Base-by-base conservation (phyloP, 2,797 vertebrate species). In the Crax fasciolata region DNA sequence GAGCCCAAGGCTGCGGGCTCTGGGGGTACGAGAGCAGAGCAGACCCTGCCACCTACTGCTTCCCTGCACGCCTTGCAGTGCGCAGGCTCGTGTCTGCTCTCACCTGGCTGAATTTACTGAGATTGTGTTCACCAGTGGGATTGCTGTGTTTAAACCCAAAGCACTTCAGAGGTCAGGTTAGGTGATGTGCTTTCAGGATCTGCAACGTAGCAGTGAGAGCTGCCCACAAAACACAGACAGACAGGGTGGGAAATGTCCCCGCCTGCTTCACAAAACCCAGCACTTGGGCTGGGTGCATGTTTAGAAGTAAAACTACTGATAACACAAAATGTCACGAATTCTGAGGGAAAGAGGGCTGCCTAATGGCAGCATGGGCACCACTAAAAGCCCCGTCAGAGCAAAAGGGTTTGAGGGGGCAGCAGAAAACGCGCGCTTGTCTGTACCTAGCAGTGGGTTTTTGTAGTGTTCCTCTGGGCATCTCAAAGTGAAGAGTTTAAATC, bases 1-100 rank as follows among this genome's bases (percentile, higher is more conserved):
- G 28, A 4, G 5, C 6, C 63, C 55, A 4, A 30, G 51, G 52
- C 35, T 24, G 61, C 24, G 2, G 41, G 4, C 48, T 41, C 20
- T 44, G 10, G 66, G 35, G 54, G 21, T 3, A 10, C n/a, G 0
- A 62, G 84, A 74, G 0, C 67, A 67, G 61, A 48, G 65, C 59
- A 23, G 38, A 58, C 41, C 4, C 67, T 92, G 90, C 95, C 95
- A 89, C 88, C 94, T 95, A 84, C 88, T 90, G 94, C 86, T 74
- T 10, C 75, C 78, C 51, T 32, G 5, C 59, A 5, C 0, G 0
- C 11, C 61, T 38, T 18, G 4, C 72, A 2, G 15, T 0, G 6
- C 0, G 6, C 24, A 3, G 13, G 0, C 2, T 44, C 43, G 70
- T 4, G 0, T 4, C 44, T 61, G 81, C 73, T 35, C 52, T 7